phyloP scores from a whole-genome alignment of 2,113 vertebrate genomes.

The Cheirogaleus medius region DNA sequence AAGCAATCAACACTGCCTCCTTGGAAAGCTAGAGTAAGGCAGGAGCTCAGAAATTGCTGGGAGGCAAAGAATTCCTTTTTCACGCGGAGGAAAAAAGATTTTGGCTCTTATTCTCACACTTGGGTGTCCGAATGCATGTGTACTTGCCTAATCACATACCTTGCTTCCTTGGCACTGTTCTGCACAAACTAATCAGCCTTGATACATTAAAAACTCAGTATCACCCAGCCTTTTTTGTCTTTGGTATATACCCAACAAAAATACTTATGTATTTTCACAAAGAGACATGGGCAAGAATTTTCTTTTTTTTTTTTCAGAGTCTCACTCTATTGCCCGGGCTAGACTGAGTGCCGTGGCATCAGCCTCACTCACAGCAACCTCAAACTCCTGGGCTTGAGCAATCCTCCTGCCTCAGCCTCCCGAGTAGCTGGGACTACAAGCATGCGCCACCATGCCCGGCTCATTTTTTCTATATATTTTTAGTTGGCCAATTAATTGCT shows the following conservation, averaged over 20 bases:
- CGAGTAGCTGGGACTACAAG: too few species aligned
- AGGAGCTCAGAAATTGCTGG: slow-evolving; percentile 57
- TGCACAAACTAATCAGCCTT: slow-evolving; percentile 19
- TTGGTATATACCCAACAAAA: slow-evolving; percentile 41
- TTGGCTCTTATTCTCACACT: slow-evolving; percentile 4
- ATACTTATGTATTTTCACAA: slow-evolving; percentile 23
- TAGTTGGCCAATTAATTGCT: too few species aligned
- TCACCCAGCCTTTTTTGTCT: slow-evolving; percentile 27
- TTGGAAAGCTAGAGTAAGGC: slow-evolving; percentile 61
- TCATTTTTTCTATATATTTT: too few species aligned
- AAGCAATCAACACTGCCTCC: slow-evolving; percentile 75
- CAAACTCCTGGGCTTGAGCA: too few species aligned
- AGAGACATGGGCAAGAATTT: slow-evolving; percentile 7
- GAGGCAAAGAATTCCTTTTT: slow-evolving; percentile 60
- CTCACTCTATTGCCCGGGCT: too few species aligned
- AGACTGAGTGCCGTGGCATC: too few species aligned
- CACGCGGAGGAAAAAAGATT: neutral
- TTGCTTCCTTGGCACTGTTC: slow-evolving; percentile 45
- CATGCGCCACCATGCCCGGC: too few species aligned
- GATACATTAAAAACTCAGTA: slow-evolving; percentile 54
- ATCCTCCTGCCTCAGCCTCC: too few species aligned
- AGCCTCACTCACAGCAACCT: too few species aligned
- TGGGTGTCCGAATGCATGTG: neutral
- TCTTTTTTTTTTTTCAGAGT: too few species aligned
- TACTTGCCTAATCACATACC: slow-evolving; percentile 29